Base-by-base conservation (phyloP, 92 coral and sea anemone genomes). In the Bergia sp. region DNA sequence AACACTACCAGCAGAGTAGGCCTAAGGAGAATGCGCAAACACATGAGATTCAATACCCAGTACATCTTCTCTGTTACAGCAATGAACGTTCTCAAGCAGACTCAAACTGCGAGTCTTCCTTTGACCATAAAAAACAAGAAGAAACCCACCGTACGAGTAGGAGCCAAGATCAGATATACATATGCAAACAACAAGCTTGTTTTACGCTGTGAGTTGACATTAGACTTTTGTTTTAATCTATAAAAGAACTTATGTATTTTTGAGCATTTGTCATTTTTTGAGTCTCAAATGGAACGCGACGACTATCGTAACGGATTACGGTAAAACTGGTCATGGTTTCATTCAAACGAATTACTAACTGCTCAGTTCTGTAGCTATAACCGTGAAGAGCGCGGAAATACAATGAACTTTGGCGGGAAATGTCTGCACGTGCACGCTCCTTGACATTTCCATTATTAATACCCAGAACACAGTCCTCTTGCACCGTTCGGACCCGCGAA, bases 41-140 rank as follows among this genome's bases (percentile, higher is more conserved):
- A 38, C 78, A 29, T 73, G 78, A 15, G 37, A 15, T 38, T 73
- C 40, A 73, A 73, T 20, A 73, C 78, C 39, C 45, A 15, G 42
- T 73, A 73, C 42, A 38, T 37, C 78, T 73, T 73, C 78, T 29
- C 78, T 8, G 78, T 40, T 12, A 73, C 78, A 29, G 78, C 78
- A 37, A 45, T 73, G 41, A 73, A 73, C 15, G 15, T 73, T 18
- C 78, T 73, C 2, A 73, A 38, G 20, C 78, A 73, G 78, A 29
- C 45, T 9, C 78, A 38, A 36, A 38, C 20, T 73, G 9, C 78
- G 39, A 73, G 78, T 37, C 37, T 73, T 37, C 40, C 41, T 73
- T 18, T 73, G 39, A 37, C 45, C 37, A 38, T 73, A 3, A 18
- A 73, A 6, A 73, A 13, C 78, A 73, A 73, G 78, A 73, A 10